phyloP scores from a whole-genome alignment of 2,888 invertebrate species.

The Conops quadrifasciatus region DNA sequence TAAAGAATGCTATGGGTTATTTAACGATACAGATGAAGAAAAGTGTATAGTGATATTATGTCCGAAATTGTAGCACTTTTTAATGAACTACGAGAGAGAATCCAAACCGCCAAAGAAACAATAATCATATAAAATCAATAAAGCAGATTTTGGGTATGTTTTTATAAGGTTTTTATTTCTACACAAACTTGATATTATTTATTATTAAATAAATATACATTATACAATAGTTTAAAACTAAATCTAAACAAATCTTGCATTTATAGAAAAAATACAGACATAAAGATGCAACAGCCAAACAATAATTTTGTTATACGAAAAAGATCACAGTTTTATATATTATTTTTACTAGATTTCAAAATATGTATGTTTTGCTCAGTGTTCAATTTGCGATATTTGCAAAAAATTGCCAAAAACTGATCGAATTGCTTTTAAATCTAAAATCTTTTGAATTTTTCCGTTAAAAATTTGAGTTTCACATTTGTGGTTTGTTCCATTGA shows the following conservation, averaged over 20 bases:
- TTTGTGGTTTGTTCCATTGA: too few species aligned
- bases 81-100: too few species aligned
- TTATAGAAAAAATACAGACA: conserved; percentile 19
- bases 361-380: not conserved
- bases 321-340: conserved; percentile 62
- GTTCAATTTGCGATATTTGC: not conserved
- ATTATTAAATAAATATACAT: conserved; percentile 10
- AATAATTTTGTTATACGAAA: conserved; percentile 53
- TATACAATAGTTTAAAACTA: conserved; percentile 12
- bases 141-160: conserved; percentile 37
- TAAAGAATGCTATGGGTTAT: too few species aligned
- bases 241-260: conserved; percentile 7
- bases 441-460: not conserved
- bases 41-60: too few species aligned
- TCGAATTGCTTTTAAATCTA: not conserved
- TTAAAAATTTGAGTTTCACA: too few species aligned
- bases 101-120: too few species aligned
- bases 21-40: too few species aligned
- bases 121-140: conserved; percentile 40
- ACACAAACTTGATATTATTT: conserved; percentile 35
- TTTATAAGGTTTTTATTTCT: conserved; percentile 40
- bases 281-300: conserved; percentile 53
- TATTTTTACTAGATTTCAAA: conserved; percentile 55
- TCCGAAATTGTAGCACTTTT: too few species aligned
- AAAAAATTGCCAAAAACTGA: conserved; percentile 32